A percentile compares a stretch with the other conserved stretches of the same genome.
These are phyloP conservation scores for Noctua janthe DNA, from an alignment of 2,888 invertebrate species.

Conservation along the genomic window DNA sequence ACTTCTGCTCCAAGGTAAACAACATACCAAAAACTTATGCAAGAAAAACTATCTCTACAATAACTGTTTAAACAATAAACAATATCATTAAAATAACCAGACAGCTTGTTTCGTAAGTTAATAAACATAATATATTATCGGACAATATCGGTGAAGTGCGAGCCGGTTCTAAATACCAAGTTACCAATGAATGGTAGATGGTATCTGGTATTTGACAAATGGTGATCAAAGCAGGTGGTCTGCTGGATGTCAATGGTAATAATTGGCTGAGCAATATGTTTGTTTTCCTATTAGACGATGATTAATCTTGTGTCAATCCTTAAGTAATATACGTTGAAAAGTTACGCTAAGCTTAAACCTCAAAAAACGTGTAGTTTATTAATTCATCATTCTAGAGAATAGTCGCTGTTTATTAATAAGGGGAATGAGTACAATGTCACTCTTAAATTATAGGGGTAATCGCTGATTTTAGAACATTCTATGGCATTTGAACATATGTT, in stretches of 20 bases:
- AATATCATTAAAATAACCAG: constrained; percentile 53
- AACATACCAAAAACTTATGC: constrained; percentile 36
- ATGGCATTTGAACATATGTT: neutral
- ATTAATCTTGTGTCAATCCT: constrained; percentile 20
- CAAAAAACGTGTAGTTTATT: neutral
- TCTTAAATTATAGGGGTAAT: neutral
- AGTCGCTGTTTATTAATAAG: neutral
- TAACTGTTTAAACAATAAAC: constrained; percentile 57
- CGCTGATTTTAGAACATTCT: neutral
- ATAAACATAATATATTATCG: constrained; percentile 49
- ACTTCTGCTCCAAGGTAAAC: constrained; percentile 39
- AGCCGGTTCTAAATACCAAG: constrained; percentile 54
- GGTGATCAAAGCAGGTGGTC: constrained; percentile 55
- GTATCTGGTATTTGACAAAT: constrained; percentile 62
- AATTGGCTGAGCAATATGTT: constrained; percentile 45
- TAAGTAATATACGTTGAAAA: neutral
- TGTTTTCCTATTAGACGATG: constrained; percentile 14
- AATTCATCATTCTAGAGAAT: neutral
- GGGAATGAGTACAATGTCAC: neutral
- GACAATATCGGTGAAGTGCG: constrained; percentile 38
- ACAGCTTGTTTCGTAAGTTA: constrained; percentile 54
- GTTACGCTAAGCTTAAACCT: neutral
- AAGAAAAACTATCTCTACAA: constrained; percentile 47
- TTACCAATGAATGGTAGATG: constrained; percentile 54
- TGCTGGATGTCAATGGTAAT: constrained; percentile 30